Percentiles rank a stretch among this genome's conserved stretches.
phyloP scores from a whole-genome alignment of 2,797 vertebrate genomes.

The Halcyon leucocephala region DNA sequence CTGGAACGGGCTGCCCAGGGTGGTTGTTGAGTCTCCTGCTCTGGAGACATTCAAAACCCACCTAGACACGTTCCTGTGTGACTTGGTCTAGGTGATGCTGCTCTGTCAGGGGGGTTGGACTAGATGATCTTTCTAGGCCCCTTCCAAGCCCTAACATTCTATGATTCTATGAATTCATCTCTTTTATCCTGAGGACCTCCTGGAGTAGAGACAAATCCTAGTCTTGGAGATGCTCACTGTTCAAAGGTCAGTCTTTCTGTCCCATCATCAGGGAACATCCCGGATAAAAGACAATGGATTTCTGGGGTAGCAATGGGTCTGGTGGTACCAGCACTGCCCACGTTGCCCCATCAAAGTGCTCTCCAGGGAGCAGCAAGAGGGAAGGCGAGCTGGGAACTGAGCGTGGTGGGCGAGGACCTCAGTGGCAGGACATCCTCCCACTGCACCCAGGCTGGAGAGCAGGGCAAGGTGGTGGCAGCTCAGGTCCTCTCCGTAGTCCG shows the following conservation, averaged over 20 bases:
- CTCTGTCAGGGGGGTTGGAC: too few species aligned
- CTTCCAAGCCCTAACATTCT: too few species aligned
- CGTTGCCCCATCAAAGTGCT: rapidly evolving
- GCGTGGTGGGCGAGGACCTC: rapidly evolving
- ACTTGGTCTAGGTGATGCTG: too few species aligned
- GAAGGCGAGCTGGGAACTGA: rapidly evolving
- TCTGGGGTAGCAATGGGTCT: rapidly evolving
- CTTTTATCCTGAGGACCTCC: not conserved
- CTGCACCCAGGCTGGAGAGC: not conserved
- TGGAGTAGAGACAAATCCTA: not conserved
- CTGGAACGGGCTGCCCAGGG: too few species aligned
- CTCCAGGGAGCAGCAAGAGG: not conserved
- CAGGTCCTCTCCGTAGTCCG: not conserved
- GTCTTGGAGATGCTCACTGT: not conserved
- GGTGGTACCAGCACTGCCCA: not conserved
- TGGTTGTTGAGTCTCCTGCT: too few species aligned
- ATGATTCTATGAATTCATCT: not conserved
- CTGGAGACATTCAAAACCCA: too few species aligned
- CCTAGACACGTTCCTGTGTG: too few species aligned
- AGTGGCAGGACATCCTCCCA: rapidly evolving
- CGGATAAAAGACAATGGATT: not conserved
- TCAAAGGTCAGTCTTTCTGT: not conserved
- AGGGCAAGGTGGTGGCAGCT: not conserved
- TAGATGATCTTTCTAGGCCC: too few species aligned
- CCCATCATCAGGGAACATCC: not conserved